phyloP scores from a whole-genome alignment of 2,113 vertebrate species.

The Pangasianodon gigas region DNA sequence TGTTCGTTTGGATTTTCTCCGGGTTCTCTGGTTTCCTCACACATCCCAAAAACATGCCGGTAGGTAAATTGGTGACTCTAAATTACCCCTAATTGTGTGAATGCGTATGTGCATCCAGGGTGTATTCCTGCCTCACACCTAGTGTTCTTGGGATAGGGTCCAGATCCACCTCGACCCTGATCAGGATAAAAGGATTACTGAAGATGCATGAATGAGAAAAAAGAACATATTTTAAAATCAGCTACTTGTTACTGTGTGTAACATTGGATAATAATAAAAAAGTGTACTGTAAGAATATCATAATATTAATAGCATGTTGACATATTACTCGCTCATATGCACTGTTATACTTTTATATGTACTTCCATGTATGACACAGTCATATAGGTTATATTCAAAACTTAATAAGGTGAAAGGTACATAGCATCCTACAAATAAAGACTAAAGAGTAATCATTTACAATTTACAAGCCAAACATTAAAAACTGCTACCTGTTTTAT shows the following conservation, averaged over 20 bases:
- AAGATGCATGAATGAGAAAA: neutral
- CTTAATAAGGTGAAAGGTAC: neutral
- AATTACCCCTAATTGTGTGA: neutral
- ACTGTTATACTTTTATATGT: neutral
- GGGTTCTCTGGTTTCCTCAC: neutral
- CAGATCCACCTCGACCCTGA: neutral
- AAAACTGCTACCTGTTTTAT: neutral
- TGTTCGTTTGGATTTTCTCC: neutral
- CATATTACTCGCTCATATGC: neutral
- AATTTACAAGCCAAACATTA: neutral
- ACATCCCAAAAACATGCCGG: neutral
- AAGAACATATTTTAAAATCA: too few relatives aligned
- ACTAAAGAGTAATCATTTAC: neutral
- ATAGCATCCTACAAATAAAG: neutral
- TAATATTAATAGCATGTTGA: neutral
- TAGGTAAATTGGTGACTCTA: neutral
- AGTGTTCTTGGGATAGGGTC: neutral
- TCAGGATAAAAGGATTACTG: neutral
- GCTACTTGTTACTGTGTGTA: too few relatives aligned
- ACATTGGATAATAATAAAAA: neutral
- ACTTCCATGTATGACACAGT: neutral
- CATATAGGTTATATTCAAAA: neutral
- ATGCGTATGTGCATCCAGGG: neutral
- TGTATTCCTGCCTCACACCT: neutral
- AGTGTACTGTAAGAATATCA: neutral